Percentiles rank a stretch among this genome's conserved stretches.
Evolutionary conservation across 2,113 vertebrate genomes (phyloP).

Genomic region (Sturnira hondurensis): DNA sequence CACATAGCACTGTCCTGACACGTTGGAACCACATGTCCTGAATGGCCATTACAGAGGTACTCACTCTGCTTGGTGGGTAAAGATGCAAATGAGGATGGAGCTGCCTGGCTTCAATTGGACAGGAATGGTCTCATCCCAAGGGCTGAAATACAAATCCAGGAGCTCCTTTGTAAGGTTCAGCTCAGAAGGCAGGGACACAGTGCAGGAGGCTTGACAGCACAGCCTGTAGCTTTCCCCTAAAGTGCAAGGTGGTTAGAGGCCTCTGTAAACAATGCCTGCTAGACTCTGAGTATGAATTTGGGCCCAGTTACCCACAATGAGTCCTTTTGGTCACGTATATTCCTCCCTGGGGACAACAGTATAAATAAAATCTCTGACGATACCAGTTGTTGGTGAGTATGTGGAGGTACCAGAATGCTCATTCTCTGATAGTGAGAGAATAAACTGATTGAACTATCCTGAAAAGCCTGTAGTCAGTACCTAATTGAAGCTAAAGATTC

Average conservation of each 20-base stretch:
- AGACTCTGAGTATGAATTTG: not conserved
- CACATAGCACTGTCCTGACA: not conserved
- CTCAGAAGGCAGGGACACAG: not conserved
- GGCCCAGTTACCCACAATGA: not conserved
- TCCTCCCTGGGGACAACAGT: not conserved
- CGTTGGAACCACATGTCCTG: not conserved
- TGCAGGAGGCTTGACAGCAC: not conserved
- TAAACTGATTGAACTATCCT: not conserved
- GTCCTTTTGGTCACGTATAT: not conserved
- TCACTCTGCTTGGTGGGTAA: not conserved
- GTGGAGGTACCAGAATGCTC: not conserved
- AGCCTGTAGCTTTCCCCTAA: not conserved
- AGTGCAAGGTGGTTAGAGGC: not conserved
- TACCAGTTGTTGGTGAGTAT: not conserved
- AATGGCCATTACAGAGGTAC: not conserved
- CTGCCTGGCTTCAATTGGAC: not conserved
- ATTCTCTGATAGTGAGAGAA: not conserved
- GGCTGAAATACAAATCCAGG: not conserved
- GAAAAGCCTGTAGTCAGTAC: not conserved
- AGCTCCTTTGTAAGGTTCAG: not conserved
- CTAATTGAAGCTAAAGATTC: not conserved
- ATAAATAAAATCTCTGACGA: not conserved
- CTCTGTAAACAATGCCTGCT: not conserved
- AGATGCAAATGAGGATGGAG: not conserved
- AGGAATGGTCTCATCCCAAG: not conserved